These are phyloP conservation scores for Harpalus rubripes DNA, from an alignment of 2,888 invertebrate genomes.

Conservation along the genomic window DNA sequence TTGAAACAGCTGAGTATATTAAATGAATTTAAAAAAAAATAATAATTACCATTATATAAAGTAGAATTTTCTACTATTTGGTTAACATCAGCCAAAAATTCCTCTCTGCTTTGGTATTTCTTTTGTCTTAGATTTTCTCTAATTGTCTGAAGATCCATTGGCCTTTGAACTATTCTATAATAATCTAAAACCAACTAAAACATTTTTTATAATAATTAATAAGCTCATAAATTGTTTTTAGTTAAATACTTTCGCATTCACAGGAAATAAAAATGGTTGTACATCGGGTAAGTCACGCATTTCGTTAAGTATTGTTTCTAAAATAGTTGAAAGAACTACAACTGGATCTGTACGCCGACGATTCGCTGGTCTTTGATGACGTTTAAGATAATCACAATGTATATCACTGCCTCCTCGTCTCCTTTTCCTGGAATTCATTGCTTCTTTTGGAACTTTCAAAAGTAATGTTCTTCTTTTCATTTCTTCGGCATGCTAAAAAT, in stretches of 20 bases:
- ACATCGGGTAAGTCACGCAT: conserved; percentile 95
- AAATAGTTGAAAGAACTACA: conserved; percentile 93
- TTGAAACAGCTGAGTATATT: no score
- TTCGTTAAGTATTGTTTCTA: conserved; percentile 95
- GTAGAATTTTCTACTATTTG: conserved; percentile 97
- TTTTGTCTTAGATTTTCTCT: conserved; percentile 92
- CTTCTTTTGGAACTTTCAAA: conserved; percentile 88
- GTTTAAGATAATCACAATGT: conserved; percentile 94
- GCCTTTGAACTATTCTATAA: conserved; percentile 92
- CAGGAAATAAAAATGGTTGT: conserved; percentile 95
- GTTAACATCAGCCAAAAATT: conserved; percentile 96
- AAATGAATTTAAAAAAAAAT: no score
- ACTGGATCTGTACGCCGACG: conserved; percentile 96
- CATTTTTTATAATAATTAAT: not conserved
- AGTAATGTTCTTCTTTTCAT: conserved; percentile 88
- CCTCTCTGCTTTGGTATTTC: conserved; percentile 96
- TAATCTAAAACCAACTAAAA: conserved; percentile 93
- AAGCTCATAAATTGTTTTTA: not conserved
- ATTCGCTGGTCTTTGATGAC: conserved; percentile 90
- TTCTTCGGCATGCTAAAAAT: conserved; percentile 88
- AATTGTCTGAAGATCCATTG: conserved; percentile 98
- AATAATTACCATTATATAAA: conserved; percentile 88
- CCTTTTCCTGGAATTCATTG: conserved; percentile 82
- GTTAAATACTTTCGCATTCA: conserved; percentile 89
- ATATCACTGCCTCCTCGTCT: conserved; percentile 84